A percentile compares a stretch with the other conserved stretches of the same genome.
phyloP scores from a whole-genome alignment of 2,888 invertebrate genomes.

The Eupithecia pulchellata region DNA sequence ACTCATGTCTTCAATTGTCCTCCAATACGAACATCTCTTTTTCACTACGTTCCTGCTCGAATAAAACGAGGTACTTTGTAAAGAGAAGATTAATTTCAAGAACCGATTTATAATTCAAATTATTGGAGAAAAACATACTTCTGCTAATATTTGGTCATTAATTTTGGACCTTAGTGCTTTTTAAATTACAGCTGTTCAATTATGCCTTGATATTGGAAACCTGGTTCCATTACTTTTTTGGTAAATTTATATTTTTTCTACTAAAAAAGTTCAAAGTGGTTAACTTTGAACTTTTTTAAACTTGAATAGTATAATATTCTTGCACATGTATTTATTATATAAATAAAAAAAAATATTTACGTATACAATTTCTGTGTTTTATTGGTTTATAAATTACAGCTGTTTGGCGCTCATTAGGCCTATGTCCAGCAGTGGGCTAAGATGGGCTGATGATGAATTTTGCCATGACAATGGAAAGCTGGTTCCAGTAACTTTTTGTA shows the following conservation, averaged over 20 bases:
- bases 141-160: conserved; percentile 14
- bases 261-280: too few relatives aligned
- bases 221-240: conserved; percentile 12
- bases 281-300: too few relatives aligned
- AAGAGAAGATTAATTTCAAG: conserved; percentile 50
- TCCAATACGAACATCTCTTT: conserved; percentile 10
- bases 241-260: neutral
- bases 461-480: neutral
- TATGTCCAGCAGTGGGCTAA: too few relatives aligned
- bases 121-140: conserved; percentile 24
- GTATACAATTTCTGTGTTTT: too few relatives aligned
- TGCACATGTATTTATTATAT: too few relatives aligned
- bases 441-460: conserved; percentile 14
- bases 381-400: too few relatives aligned
- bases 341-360: too few relatives aligned
- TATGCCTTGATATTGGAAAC: neutral
- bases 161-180: conserved; percentile 15
- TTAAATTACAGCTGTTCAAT: conserved; percentile 15
- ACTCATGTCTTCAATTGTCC: too few relatives aligned
- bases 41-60: conserved; percentile 13
- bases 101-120: conserved; percentile 61
- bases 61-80: conserved; percentile 15
- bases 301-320: too few relatives aligned
- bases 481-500: conserved; percentile 4
- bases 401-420: too few relatives aligned